phyloP scores from a whole-genome alignment of 2,113 vertebrate genomes.

The Calidris pygmaea region DNA sequence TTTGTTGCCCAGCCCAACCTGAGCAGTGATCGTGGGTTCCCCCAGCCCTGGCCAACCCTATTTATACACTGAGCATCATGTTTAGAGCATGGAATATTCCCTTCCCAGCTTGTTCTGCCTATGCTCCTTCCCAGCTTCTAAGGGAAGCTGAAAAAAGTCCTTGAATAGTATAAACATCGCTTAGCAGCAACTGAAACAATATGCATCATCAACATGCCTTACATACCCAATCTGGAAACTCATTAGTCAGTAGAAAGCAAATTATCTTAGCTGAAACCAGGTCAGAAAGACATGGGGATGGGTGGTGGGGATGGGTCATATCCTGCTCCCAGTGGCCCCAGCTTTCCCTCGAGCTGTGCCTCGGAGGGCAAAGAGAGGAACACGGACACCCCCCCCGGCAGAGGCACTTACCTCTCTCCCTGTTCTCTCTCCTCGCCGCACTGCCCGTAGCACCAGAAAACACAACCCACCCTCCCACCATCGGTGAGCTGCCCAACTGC shows the following conservation, averaged over 20 bases:
- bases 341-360: not conserved
- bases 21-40: not conserved
- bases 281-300: fast-evolving
- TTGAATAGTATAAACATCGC: not conserved
- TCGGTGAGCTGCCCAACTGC: not conserved
- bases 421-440: not conserved
- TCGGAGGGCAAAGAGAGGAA: not conserved
- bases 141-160: not conserved
- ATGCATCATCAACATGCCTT: not conserved
- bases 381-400: fast-evolving
- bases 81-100: not conserved
- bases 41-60: not conserved
- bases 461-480: fast-evolving
- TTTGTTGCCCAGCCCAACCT: not conserved
- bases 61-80: not conserved
- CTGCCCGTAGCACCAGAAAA: not conserved
- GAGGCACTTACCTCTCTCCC: not conserved
- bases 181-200: not conserved
- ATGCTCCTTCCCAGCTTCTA: too few relatives aligned
- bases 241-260: not conserved
- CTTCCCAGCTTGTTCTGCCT: too few relatives aligned
- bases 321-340: not conserved
- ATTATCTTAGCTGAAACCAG: not conserved
- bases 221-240: not conserved
- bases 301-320: not conserved